These are phyloP conservation scores for Megalonaias nervosa DNA, from an alignment of 1,140 invertebrate genomes.

Conservation along the genomic window DNA sequence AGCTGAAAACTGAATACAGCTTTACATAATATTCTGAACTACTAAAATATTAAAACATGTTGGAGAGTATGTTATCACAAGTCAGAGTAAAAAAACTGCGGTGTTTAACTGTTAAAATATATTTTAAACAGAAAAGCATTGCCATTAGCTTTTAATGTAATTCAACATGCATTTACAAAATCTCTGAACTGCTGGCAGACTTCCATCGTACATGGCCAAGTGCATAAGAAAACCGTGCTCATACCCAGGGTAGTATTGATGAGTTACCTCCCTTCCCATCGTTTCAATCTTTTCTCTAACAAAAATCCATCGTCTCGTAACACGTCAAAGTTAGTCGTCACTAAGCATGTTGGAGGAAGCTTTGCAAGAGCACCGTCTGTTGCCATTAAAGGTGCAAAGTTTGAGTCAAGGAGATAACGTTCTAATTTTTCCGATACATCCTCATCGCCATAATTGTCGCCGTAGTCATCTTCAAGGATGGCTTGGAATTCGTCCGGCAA, in stretches of 20 bases:
- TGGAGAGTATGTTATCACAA: too few species aligned
- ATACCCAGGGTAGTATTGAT: constrained; percentile 3
- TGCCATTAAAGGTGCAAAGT: constrained; percentile 36
- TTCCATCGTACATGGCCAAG: neutral
- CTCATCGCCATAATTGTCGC: constrained; percentile 1
- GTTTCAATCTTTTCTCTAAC: constrained; percentile 37
- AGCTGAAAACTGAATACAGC: too few species aligned
- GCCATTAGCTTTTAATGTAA: too few species aligned
- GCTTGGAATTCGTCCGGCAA: constrained; percentile 3
- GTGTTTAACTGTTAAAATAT: too few species aligned
- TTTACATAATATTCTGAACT: too few species aligned
- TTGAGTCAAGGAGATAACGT: constrained; percentile 12
- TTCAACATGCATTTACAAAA: neutral
- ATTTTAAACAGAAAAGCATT: too few species aligned
- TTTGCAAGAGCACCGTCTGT: constrained; percentile 23
- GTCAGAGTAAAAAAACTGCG: too few species aligned
- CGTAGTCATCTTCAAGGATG: neutral
- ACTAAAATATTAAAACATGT: too few species aligned
- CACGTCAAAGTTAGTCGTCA: constrained; percentile 43
- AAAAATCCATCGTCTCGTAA: constrained; percentile 52
- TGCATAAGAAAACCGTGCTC: constrained; percentile 26
- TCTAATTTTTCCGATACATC: neutral
- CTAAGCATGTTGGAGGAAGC: constrained; percentile 39
- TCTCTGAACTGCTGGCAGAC: neutral
- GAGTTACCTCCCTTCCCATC: constrained; percentile 31